phyloP scores from a whole-genome alignment of 2,797 vertebrate species.

The Pelochelys cantorii region DNA sequence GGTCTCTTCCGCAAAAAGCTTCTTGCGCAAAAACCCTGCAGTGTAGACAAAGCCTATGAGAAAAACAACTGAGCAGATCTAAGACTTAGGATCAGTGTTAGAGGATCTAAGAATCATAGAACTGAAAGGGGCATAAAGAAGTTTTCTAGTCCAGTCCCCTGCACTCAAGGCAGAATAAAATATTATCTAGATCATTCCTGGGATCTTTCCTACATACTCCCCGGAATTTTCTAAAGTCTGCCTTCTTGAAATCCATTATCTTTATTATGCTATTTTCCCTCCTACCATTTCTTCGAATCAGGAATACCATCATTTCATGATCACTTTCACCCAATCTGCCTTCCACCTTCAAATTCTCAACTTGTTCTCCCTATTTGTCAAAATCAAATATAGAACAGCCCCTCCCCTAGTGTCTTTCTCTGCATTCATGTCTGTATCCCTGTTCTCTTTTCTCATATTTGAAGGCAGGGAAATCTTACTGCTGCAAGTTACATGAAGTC shows the following conservation, averaged over 20 bases:
- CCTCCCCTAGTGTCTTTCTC: background rate
- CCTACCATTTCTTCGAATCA: background rate
- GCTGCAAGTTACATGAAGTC: background rate
- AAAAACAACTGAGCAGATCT: background rate
- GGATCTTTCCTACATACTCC: background rate
- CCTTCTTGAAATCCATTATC: background rate
- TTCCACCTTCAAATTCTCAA: background rate
- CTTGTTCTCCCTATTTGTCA: background rate
- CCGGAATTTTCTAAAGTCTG: background rate
- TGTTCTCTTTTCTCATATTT: background rate
- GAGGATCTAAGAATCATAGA: background rate
- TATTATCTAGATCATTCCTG: background rate
- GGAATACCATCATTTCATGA: background rate
- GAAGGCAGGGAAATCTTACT: background rate
- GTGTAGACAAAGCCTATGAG: background rate
- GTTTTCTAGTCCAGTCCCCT: background rate
- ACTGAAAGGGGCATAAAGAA: background rate
- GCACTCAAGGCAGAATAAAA: background rate
- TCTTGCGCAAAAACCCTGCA: too few relatives aligned
- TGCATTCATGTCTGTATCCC: background rate
- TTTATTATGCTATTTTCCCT: background rate
- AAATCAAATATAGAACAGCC: background rate
- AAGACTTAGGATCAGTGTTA: background rate
- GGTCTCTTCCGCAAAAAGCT: too few relatives aligned
- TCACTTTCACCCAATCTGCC: background rate